These are phyloP conservation scores for Brenthis ino DNA, from an alignment of 2,888 invertebrate species.

Conservation along the genomic window DNA sequence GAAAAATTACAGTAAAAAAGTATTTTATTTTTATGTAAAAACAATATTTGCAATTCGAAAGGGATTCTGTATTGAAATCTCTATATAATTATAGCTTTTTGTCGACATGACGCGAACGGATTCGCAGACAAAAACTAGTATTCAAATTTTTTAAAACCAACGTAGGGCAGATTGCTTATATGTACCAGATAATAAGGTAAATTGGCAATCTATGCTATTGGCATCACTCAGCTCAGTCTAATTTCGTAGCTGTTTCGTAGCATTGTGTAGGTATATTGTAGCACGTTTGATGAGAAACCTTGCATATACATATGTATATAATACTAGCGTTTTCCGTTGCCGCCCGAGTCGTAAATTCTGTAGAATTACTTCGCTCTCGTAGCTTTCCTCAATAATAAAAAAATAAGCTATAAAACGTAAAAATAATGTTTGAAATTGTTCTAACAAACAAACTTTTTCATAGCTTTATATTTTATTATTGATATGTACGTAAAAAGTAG, in stretches of 20 bases:
- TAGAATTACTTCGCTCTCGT: neutral
- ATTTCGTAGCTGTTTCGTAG: constrained; percentile 1
- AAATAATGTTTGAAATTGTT: neutral
- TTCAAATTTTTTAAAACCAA: no score
- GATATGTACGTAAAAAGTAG: no score
- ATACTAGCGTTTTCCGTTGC: no score
- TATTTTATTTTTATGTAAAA: no score
- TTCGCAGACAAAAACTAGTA: no score
- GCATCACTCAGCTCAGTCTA: neutral
- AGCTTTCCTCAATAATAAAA: neutral
- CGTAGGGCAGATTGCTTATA: no score
- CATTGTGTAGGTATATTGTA: neutral
- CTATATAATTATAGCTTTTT: no score
- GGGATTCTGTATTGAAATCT: no score
- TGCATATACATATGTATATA: neutral
- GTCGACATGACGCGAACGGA: no score
- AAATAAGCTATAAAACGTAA: neutral
- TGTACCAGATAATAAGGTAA: no score
- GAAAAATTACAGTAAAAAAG: no score
- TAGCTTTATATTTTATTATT: neutral
- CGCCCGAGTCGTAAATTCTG: neutral
- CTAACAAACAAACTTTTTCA: neutral
- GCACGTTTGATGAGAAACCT: neutral
- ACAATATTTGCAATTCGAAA: no score
- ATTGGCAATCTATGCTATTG: neutral